Evolutionary conservation across 92 coral and sea anemone species (phyloP).

Genomic region (Parazoanthus darwini): DNA sequence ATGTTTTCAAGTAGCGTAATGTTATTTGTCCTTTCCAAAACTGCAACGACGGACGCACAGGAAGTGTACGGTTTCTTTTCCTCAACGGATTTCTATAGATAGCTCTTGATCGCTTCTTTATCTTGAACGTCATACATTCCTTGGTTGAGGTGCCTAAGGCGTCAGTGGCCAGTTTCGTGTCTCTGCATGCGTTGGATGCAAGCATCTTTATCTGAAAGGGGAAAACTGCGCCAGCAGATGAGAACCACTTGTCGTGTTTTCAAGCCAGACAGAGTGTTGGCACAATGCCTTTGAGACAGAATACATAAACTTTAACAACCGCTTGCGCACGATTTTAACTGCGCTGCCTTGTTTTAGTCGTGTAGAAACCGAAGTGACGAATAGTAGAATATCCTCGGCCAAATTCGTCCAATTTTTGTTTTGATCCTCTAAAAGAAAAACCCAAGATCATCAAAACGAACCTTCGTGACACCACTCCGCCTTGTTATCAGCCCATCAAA

Average conservation of each 20-base stretch:
- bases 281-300: not conserved
- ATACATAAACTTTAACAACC: not conserved
- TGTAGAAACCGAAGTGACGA: not conserved
- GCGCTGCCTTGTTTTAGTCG: not conserved
- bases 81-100: not conserved
- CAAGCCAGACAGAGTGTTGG: slow-evolving; percentile 7
- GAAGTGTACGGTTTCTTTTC: not conserved
- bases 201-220: not conserved
- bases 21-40: not conserved
- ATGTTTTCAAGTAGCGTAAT: not conserved
- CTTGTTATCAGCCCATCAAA: slow-evolving; percentile 24
- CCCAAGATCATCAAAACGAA: not conserved
- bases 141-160: not conserved
- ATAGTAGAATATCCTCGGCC: not conserved
- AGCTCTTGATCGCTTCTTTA: not conserved
- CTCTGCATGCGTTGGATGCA: not conserved
- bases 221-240: slow-evolving; percentile 6
- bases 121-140: slow-evolving; percentile 10
- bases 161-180: slow-evolving; percentile 1
- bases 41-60: not conserved
- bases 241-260: slow-evolving; percentile 4
- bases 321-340: not conserved
- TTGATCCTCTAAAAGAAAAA: not conserved
- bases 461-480: slow-evolving; percentile 10
- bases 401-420: not conserved